Evolutionary conservation across 2,797 vertebrate species (phyloP), one percentile per base, ranked within the genome.

Genomic region (Oryzias sinensis): DNA sequence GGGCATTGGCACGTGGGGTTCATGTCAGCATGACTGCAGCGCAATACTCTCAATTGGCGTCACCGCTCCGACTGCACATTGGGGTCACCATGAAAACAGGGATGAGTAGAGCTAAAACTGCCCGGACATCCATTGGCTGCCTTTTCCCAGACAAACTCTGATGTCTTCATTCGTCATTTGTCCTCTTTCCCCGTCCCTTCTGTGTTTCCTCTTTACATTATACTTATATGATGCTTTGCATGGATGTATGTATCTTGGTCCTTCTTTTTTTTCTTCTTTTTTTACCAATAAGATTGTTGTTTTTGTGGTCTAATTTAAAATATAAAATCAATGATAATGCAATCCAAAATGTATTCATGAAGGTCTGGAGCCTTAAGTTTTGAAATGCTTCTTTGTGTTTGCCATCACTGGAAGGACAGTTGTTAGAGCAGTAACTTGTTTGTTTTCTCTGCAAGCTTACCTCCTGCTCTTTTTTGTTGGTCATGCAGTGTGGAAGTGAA

Each of bases 71-170:
- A 81, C 81, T 79, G 84, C 83, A 85, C 88, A 85, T 87, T 87
- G 25, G 55, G 78, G 89, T 93, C 68, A 65, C 88, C 86, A 92
- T 93, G 90, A 91, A 91, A 93, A 93, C 92, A 88, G 72, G 65
- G 80, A 89, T 24, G 78, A 86, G 84, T 85, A 83, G 71, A 72
- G 70, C 83, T 85, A 80, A 68, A 65, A 56, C 72, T 84, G 80
- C 79, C 83, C 77, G 76, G 64, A 66, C 59, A 81, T 77, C 54
- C 65, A 43, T 52, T 67, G 66, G 53, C 53, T 72, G 68, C 51
- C 49, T 65, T 37, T 73, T 65, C 71, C n/a, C 66, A 75, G 62
- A 60, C 70, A 80, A 86, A 77, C 70, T 57, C 43, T 53, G 50
- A 62, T 74, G 15, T 63, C n/a, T 68, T 37, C 11, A 37, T 37